These are phyloP conservation scores for Eumaeus atala DNA, from an alignment of 1,140 invertebrate genomes.

Conservation along the genomic window DNA sequence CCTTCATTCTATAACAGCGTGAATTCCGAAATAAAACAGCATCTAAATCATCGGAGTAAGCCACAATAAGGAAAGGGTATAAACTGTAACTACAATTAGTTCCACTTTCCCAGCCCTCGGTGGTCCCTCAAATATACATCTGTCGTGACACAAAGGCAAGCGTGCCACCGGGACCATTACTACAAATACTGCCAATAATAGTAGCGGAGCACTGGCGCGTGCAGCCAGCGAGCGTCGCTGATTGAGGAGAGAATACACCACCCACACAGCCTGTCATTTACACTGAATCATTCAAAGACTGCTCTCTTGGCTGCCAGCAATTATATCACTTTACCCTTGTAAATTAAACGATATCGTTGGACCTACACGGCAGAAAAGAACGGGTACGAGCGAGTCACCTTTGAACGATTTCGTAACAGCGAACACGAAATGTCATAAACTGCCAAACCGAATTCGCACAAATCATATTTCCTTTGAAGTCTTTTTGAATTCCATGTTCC, in stretches of 20 bases:
- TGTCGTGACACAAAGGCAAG: slow-evolving; percentile 33
- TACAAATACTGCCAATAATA: slow-evolving; percentile 58
- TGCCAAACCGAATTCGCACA: too few relatives aligned
- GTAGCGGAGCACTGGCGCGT: slow-evolving; percentile 53
- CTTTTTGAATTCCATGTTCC: too few relatives aligned
- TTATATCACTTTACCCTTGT: background rate
- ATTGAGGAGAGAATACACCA: slow-evolving; percentile 57
- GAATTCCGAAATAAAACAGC: too few relatives aligned
- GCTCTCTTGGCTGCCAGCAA: slow-evolving; percentile 5
- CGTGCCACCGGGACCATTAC: slow-evolving; percentile 36
- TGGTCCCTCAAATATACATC: slow-evolving; percentile 36
- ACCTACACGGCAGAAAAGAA: too few relatives aligned
- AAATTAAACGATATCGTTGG: too few relatives aligned
- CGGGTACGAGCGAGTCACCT: too few relatives aligned
- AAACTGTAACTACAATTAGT: slow-evolving; percentile 12
- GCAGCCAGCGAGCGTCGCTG: slow-evolving; percentile 51
- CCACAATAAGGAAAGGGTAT: slow-evolving; percentile 1
- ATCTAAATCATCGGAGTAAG: background rate
- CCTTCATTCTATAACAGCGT: too few relatives aligned
- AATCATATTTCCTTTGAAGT: too few relatives aligned
- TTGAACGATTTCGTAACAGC: too few relatives aligned
- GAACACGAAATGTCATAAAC: too few relatives aligned
- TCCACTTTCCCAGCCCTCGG: slow-evolving; percentile 25
- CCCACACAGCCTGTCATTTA: slow-evolving; percentile 46
- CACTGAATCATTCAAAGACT: slow-evolving; percentile 18